Evolutionary conservation across 2,888 invertebrate species (phyloP).

Genomic region (Andrena minutula): DNA sequence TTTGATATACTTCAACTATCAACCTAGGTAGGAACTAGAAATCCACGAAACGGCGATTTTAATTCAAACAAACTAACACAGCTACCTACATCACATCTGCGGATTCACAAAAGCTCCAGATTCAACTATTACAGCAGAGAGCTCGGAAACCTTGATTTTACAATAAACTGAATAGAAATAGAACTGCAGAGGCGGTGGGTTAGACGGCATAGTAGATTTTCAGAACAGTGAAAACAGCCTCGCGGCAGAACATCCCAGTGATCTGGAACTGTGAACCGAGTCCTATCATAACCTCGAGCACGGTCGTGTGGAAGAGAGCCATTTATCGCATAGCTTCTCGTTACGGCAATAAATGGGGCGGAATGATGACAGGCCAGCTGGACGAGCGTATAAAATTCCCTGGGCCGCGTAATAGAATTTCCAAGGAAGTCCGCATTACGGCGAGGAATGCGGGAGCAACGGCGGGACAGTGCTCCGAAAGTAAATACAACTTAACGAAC

Average conservation of each 20-base stretch:
- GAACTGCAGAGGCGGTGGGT: background rate
- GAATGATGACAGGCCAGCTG: background rate
- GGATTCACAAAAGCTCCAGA: too few species aligned
- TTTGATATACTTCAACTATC: too few species aligned
- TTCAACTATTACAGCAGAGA: too few species aligned
- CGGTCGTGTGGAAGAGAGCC: background rate
- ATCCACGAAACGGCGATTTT: too few species aligned
- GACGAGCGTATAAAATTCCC: background rate
- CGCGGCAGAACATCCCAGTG: background rate
- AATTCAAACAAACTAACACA: too few species aligned
- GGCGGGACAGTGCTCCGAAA: slow-evolving; percentile 18
- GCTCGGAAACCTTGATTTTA: too few species aligned
- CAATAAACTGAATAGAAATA: too few species aligned
- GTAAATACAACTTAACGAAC: slow-evolving; percentile 33
- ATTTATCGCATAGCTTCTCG: background rate
- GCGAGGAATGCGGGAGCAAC: slow-evolving; percentile 12
- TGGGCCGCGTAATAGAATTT: background rate
- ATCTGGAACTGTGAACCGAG: background rate
- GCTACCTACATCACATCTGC: too few species aligned
- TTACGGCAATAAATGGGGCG: slow-evolving; percentile 20
- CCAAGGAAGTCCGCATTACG: background rate
- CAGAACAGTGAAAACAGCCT: slow-evolving; percentile 10
- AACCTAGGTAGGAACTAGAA: too few species aligned
- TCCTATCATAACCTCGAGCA: background rate
- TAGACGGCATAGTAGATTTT: background rate